Evolutionary conservation across 2,113 vertebrate species (phyloP).

Genomic region (Condylura cristata): DNA sequence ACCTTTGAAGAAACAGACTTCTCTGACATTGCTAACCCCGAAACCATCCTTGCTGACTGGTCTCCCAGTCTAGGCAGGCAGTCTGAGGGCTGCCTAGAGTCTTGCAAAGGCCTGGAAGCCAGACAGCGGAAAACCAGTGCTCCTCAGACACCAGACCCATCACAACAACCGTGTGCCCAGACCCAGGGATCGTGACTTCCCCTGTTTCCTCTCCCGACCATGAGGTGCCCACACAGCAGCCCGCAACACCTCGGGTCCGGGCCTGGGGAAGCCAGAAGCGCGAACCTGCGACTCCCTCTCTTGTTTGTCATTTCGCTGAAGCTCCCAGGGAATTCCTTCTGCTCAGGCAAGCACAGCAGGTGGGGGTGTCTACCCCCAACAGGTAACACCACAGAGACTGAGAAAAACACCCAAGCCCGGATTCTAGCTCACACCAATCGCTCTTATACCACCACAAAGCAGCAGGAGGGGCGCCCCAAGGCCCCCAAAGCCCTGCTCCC

Average conservation of each 20-base stretch:
- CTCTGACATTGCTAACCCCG: slow-evolving; percentile 73
- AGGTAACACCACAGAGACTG: slow-evolving; percentile 22
- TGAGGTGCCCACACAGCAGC: not conserved
- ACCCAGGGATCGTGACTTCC: not conserved
- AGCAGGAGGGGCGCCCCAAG: not conserved
- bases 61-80: not conserved
- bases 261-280: not conserved
- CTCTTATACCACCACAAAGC: not conserved
- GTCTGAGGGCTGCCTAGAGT: not conserved
- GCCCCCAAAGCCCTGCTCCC: not conserved
- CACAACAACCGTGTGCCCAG: not conserved
- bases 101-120: not conserved
- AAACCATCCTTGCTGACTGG: slow-evolving; percentile 30
- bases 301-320: slow-evolving; percentile 58
- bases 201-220: not conserved
- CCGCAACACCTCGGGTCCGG: not conserved
- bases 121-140: not conserved
- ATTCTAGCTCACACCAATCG: not conserved
- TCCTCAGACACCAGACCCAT: not conserved
- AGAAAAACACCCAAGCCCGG: slow-evolving; percentile 9
- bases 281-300: slow-evolving; percentile 5
- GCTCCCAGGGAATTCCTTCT: slow-evolving; percentile 69
- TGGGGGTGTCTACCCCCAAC: slow-evolving; percentile 26
- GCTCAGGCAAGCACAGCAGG: slow-evolving; percentile 71
- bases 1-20: slow-evolving; percentile 54